These are phyloP conservation scores for Himalopsyche japonica DNA, from an alignment of 2,888 invertebrate genomes.

Conservation along the genomic window DNA sequence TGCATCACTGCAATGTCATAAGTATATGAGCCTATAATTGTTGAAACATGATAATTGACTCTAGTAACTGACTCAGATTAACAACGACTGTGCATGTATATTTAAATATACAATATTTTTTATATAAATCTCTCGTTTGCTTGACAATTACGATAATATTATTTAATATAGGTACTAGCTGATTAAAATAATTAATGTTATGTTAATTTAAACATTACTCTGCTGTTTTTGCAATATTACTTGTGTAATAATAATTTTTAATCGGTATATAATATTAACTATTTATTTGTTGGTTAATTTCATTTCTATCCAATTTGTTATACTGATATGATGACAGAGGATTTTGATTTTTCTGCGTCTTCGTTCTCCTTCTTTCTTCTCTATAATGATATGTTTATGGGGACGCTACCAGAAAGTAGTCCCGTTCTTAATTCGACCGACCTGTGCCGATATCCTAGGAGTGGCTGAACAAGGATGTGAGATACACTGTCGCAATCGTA, in stretches of 20 bases:
- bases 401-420: background rate
- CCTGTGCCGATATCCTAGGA: slow-evolving; percentile 6
- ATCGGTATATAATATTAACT: background rate
- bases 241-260: slow-evolving; percentile 4
- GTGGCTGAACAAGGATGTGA: background rate
- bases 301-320: background rate
- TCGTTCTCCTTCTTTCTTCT: background rate
- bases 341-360: slow-evolving; percentile 2
- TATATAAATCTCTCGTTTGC: background rate
- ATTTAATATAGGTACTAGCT: background rate
- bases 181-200: background rate
- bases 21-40: background rate
- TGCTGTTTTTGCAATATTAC: slow-evolving; percentile 15
- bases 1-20: too few species aligned
- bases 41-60: background rate
- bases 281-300: slow-evolving; percentile 5
- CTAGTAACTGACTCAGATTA: background rate
- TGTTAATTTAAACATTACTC: background rate
- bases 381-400: slow-evolving; percentile 36
- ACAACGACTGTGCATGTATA: background rate
- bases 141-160: background rate
- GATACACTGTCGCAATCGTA: background rate
- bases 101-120: background rate
- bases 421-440: background rate
- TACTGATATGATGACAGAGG: slow-evolving; percentile 18